Evolutionary conservation across 2,888 invertebrate genomes (phyloP).

Genomic region (Tinea pellionella): DNA sequence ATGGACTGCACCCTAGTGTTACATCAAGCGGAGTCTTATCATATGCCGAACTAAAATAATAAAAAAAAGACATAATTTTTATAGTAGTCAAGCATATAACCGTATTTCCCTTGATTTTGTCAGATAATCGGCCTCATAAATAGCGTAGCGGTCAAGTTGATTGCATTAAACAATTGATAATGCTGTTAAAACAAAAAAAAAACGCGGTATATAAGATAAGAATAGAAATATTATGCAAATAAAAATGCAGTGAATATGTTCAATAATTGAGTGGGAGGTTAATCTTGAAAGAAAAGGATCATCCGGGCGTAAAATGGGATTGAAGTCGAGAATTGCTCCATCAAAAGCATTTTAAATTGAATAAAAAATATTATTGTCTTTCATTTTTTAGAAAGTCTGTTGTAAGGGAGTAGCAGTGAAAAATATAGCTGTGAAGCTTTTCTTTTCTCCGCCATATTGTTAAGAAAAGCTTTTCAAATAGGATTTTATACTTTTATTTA

Average conservation of each 20-base stretch:
- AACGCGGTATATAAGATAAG: not conserved
- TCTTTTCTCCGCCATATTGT: not conserved
- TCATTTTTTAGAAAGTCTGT: not conserved
- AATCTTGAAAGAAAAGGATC: conserved; percentile 27
- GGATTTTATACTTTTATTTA: not conserved
- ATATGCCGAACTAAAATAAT: no score
- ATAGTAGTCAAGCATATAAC: no score
- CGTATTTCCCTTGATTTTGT: no score
- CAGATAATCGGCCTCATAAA: no score
- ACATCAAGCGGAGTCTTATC: no score
- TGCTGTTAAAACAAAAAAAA: not conserved
- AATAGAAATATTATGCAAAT: not conserved
- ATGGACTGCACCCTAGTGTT: no score
- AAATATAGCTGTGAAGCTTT: not conserved
- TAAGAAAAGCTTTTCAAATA: not conserved
- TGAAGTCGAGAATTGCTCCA: conserved; percentile 16
- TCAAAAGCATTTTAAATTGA: conserved; percentile 6
- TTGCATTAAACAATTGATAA: not conserved
- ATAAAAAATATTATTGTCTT: not conserved
- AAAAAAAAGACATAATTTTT: no score
- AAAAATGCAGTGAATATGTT: not conserved
- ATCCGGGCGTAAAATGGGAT: conserved; percentile 25
- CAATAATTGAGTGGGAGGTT: conserved; percentile 21
- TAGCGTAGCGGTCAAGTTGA: no score
- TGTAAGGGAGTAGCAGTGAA: not conserved